These are phyloP conservation scores for Masticophis lateralis DNA, from an alignment of 2,797 vertebrate species.

Conservation along the genomic window DNA sequence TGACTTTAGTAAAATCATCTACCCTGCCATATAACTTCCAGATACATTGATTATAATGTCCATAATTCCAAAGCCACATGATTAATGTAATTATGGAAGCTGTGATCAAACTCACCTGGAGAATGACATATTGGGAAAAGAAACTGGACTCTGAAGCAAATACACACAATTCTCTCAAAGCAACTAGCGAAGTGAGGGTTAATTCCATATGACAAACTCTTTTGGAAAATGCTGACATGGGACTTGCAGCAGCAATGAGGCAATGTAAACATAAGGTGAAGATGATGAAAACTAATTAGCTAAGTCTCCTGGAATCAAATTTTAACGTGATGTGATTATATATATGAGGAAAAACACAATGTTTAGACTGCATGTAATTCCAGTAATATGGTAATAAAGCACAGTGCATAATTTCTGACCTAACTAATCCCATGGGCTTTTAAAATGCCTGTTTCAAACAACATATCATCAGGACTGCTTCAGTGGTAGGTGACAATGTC, in stretches of 20 bases:
- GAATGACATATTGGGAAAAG: background rate
- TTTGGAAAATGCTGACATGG: conserved; percentile 30
- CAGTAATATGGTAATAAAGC: conserved; percentile 26
- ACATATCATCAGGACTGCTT: conserved; percentile 22
- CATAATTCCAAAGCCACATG: background rate
- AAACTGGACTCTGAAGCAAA: conserved; percentile 5
- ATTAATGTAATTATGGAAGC: background rate
- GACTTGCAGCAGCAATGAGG: conserved; percentile 23
- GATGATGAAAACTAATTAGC: conserved; percentile 34
- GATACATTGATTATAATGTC: background rate
- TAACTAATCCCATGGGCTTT: conserved; percentile 12
- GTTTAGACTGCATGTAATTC: conserved; percentile 35
- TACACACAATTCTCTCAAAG: background rate
- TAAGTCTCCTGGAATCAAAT: conserved; percentile 30
- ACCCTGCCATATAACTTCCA: background rate
- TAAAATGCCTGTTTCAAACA: conserved; percentile 29
- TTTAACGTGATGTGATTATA: conserved; percentile 27
- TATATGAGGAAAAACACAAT: conserved; percentile 29
- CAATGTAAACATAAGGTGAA: conserved; percentile 31
- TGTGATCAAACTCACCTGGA: background rate
- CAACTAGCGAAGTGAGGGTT: conserved; percentile 17
- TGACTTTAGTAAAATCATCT: background rate
- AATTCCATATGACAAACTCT: conserved; percentile 36
- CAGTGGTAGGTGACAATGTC: conserved; percentile 19
- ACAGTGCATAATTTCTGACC: conserved; percentile 40